Evolutionary conservation across 2,888 invertebrate genomes (phyloP), one percentile per base, ranked within the genome.

Genomic region (Aphidoletes aphidimyza): DNA sequence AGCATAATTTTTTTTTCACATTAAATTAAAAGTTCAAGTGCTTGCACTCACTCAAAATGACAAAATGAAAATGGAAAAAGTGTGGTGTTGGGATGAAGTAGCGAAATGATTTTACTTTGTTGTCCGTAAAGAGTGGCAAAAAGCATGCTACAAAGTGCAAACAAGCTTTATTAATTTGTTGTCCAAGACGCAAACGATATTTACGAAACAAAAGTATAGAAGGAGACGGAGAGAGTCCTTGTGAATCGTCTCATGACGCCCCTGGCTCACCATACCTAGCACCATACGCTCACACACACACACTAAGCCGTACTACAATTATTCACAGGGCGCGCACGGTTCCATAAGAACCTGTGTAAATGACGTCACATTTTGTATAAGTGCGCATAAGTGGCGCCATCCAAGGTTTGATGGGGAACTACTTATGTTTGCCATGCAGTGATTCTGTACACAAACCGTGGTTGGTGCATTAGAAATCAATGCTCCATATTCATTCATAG

Each of bases 11-110:
- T 54, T 2, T 5, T 30, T 11, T 11, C 3, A 3, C 69, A 30
- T 69, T 69, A 69, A 69, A 69, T 69, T 69, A 69, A 69, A 69
- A 69, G 69, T 69, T 69, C 69, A 69, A 69, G 69, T 69, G 69
- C 14, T 34, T 14, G 11, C 17, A 14, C 69, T 69, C 34, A 54
- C 11, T 30, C 14, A 30, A 42, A 42, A 42, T 42, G 42, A 42
- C 42, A 3, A 34, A 69, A 69, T 30, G 1, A 14, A 3, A 30
- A 22, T 54, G 30, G 5, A 69, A 1, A 69, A 26, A 2, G 69
- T 3, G 34, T 54, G 47, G 19, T 19, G 47, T 47, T 22, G 22
- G 69, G 2, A 5, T 69, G 1, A 69, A 69, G 30, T 30, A 30
- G 9, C 8, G 30, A 69, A 69, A 30, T 69, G 5, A 54, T 30